Conservation (phyloP, 2,888 invertebrate genomes). For the Morpho achilles region DNA sequence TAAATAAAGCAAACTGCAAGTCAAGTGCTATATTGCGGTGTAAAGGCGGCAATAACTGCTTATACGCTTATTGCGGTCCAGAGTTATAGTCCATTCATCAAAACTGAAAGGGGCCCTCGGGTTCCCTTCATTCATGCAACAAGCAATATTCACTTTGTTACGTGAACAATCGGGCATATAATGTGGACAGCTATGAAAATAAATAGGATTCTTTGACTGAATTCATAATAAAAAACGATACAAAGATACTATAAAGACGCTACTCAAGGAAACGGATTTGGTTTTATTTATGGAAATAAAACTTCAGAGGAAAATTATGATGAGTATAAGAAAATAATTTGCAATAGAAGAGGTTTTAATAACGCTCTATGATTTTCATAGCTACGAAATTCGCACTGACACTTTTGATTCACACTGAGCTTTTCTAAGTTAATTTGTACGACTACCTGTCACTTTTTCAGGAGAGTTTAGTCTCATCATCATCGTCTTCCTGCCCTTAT, state of each 20-base stretch:
- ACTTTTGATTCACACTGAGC: no score
- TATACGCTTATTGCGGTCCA: conserved; percentile 34
- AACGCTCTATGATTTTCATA: no score
- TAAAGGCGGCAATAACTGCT: conserved; percentile 26
- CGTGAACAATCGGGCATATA: conserved; percentile 57
- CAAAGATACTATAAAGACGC: background rate
- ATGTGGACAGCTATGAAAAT: conserved; percentile 58
- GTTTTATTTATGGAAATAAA: no score
- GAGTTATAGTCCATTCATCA: conserved; percentile 70
- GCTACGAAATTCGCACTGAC: no score
- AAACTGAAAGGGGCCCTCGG: conserved; percentile 51
- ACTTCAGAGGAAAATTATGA: no score
- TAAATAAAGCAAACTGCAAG: conserved; percentile 1
- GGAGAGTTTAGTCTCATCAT: no score
- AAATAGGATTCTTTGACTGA: conserved; percentile 51
- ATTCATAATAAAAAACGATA: conserved; percentile 1
- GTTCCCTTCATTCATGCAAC: conserved; percentile 59
- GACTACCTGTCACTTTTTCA: no score
- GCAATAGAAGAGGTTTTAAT: no score
- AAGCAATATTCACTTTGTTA: conserved; percentile 51
- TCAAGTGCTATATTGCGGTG: conserved; percentile 14
- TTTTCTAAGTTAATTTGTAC: no score
- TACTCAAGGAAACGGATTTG: no score
- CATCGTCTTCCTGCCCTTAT: no score
- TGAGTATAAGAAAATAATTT: no score